phyloP scores from a whole-genome alignment of 2,888 invertebrate genomes.

The Ophion obscuratus region DNA sequence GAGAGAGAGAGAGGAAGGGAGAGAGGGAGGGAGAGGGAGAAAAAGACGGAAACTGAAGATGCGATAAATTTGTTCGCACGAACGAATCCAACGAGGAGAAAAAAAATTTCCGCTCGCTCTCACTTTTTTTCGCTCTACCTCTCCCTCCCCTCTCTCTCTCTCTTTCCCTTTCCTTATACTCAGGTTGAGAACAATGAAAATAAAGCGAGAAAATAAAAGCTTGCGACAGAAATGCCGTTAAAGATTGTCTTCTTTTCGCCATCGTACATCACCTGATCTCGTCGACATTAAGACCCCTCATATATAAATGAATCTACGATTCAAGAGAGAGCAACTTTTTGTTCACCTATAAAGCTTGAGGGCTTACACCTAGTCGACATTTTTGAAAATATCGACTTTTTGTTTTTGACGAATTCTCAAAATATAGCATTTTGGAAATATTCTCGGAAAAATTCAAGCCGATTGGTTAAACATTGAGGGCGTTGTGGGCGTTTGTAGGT shows the following conservation, averaged over 20 bases:
- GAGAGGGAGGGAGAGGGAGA: not conserved
- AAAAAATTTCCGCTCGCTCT: slow-evolving; percentile 1
- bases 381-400: too few relatives aligned
- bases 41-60: slow-evolving; percentile 39
- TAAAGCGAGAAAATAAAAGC: slow-evolving; percentile 39
- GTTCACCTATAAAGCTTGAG: not conserved
- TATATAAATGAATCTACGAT: slow-evolving; percentile 26
- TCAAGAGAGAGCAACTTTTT: not conserved
- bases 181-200: slow-evolving; percentile 43
- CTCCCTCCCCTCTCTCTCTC: not conserved
- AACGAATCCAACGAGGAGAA: slow-evolving; percentile 51
- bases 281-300: slow-evolving; percentile 25
- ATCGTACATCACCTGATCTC: slow-evolving; percentile 16
- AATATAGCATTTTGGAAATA: too few relatives aligned
- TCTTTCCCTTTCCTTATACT: slow-evolving; percentile 10
- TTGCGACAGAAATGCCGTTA: slow-evolving; percentile 37
- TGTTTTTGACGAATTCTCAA: too few relatives aligned
- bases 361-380: too few relatives aligned
- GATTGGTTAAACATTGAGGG: too few relatives aligned
- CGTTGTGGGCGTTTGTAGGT: too few relatives aligned
- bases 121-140: not conserved
- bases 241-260: slow-evolving; percentile 16
- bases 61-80: slow-evolving; percentile 66
- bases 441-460: too few relatives aligned
- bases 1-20: not conserved